A percentile compares a stretch with the other conserved stretches of the same genome.
Conservation (phyloP, 2,888 invertebrate species). For the Drosophila bunnanda region DNA sequence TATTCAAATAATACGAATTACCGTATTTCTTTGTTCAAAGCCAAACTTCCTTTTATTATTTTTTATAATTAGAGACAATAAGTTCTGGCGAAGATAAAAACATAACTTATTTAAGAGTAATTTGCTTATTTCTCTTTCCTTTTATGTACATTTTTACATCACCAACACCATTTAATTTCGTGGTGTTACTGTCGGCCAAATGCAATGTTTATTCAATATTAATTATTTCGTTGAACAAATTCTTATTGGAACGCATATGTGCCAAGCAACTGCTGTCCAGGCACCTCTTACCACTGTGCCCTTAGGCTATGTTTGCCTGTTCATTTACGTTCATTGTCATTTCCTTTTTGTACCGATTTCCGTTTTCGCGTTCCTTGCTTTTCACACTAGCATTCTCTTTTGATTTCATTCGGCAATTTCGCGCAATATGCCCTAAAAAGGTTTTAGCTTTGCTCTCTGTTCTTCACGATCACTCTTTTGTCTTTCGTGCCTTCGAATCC, state of each 20-base stretch:
- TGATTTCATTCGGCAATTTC: too few relatives aligned
- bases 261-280: background rate
- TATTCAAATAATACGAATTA: background rate
- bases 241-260: slow-evolving; percentile 4
- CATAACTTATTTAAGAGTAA: background rate
- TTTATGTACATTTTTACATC: background rate
- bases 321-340: background rate
- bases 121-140: background rate
- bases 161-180: background rate
- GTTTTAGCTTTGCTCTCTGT: too few relatives aligned
- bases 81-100: background rate
- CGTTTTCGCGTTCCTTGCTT: too few relatives aligned
- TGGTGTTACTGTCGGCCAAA: background rate
- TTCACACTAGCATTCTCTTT: too few relatives aligned
- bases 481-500: too few relatives aligned
- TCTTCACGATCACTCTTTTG: too few relatives aligned
- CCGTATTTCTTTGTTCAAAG: background rate
- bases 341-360: background rate
- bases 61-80: background rate
- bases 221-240: background rate
- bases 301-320: background rate
- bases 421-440: too few relatives aligned
- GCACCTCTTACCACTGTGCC: background rate
- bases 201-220: background rate
- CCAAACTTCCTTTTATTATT: background rate